Evolutionary conservation across 2,113 vertebrate species (phyloP), one percentile per base, ranked within the genome.

Genomic region (Thalassarche chlororhynchos): DNA sequence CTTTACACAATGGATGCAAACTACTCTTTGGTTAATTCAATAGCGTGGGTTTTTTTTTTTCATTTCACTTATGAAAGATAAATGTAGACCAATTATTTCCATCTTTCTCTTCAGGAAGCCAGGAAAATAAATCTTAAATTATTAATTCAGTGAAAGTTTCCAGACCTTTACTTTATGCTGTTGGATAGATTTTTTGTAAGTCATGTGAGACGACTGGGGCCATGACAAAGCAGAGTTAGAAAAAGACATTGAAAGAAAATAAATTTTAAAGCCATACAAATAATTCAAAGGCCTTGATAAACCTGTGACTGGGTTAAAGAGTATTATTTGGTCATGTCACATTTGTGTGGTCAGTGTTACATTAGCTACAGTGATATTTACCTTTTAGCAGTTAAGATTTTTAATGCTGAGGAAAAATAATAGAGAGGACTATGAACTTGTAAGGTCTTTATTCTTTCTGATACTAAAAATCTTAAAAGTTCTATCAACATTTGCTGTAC

Each of bases 71-170:
- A 18, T 71, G 64, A 60, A 87, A 94, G 81, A 68, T 71, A 93
- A 89, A 78, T 91, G 89, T 70, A 75, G 72, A 65, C 8, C 31
- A 85, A 0, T 87, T 95, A 54, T 75, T 87, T 82, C 74, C 10
- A 44, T 87, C 26, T 89, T 55, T 81, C 64, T 38, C 52, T 61
- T 79, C 70, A 83, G 89, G 84, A 94, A 87, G 77, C 44, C 69
- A 79, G 52, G 44, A 89, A 94, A 68, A 91, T 91, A 87, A 83
- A 80, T 80, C 79, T 95, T 95, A 42, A 77, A 64, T 96, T 91
- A 91, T 87, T 90, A 86, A 92, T 96, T 87, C 34, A 40, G 20
- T 76, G 44, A 60, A 76, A 69, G 28, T 87, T 96, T 93, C 57
- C 81, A 89, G 61, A 49, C 57, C 61, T 94, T 84, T 87, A 10